Base-by-base conservation (phyloP, 2,888 invertebrate genomes). In the Trichopoda pennipes region DNA sequence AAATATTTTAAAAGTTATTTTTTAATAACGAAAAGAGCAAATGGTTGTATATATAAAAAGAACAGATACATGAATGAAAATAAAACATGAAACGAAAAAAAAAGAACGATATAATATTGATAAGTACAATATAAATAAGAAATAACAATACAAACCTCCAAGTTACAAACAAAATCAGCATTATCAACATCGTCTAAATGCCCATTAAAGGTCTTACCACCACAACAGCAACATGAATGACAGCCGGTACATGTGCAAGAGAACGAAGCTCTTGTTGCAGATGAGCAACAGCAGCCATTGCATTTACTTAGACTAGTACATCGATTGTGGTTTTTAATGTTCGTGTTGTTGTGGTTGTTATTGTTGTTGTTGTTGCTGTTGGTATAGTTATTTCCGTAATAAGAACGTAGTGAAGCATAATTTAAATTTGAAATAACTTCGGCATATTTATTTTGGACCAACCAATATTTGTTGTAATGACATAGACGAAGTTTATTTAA, bases 401-500 rank as follows among this genome's bases (percentile, higher is more conserved):
- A 88, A 81, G 87, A 86, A 83, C 88, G 90, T 77, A 91, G 85
- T 66, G 87, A 87, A 85, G 88, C 87, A 87, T 89, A 91, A 89
- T 91, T 88, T 86, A 91, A 90, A 88, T 90, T 91, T 83, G 91
- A 90, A 87, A 91, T 89, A 88, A 91, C 90, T 87, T 91, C 91
- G 84, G 90, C 89, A 86, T 91, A 91, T 90, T 91, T 91, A 90
- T 91, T 91, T 87, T 91, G 91, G 85, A 91, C 91, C 86, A 91
- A 88, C 91, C 91, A 91, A 89, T 91, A 91, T 89, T 91, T 91
- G 88, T 91, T 91, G 87, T 91, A 88, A 86, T 89, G 88, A 86
- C 90, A 91, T 80, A 90, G 88, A 84, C 90, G 89, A 87, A 91
- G 89, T 90, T 91, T 90, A 86, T 86, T 89, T 87, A 91, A 88